A percentile compares a stretch with the other conserved stretches of the same genome.
phyloP scores from a whole-genome alignment of 2,797 vertebrate species.

The Gadopsis marmoratus region DNA sequence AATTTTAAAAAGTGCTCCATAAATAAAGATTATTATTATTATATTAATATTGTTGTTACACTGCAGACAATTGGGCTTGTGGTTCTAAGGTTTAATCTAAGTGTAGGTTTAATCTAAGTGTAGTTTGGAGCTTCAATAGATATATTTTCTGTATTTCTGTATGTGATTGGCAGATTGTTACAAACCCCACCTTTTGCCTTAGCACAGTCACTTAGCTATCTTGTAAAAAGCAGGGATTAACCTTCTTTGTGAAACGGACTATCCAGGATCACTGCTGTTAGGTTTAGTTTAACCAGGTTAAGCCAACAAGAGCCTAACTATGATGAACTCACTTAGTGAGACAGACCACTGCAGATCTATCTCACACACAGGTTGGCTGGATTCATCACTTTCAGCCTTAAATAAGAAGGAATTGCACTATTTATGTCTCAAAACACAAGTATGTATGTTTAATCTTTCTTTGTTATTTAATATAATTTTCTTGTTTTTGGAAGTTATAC shows the following conservation, averaged over 20 bases:
- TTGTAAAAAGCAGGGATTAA: constrained; percentile 5
- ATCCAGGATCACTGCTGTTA: constrained; percentile 6
- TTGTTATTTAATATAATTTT: background rate
- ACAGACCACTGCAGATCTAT: background rate
- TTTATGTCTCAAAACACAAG: background rate
- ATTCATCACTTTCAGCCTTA: background rate
- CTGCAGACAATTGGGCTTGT: background rate
- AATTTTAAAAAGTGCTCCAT: too few relatives aligned
- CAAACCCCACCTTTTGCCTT: background rate
- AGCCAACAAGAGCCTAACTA: background rate
- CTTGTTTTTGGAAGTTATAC: background rate
- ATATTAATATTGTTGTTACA: background rate
- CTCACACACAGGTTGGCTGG: background rate
- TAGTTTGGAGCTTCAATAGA: background rate
- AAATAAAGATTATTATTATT: too few relatives aligned
- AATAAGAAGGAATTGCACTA: background rate
- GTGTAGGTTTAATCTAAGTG: background rate
- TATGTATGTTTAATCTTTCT: background rate
- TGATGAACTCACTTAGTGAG: background rate
- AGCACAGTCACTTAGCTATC: background rate
- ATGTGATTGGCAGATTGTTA: constrained; percentile 5
- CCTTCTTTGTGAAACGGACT: background rate
- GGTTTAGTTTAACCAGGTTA: background rate
- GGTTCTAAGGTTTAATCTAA: background rate
- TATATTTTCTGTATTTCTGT: background rate